Percentiles rank a stretch among this genome's conserved stretches.
These are phyloP conservation scores for Melozone crissalis DNA, from an alignment of 2,113 vertebrate genomes.

Conservation along the genomic window DNA sequence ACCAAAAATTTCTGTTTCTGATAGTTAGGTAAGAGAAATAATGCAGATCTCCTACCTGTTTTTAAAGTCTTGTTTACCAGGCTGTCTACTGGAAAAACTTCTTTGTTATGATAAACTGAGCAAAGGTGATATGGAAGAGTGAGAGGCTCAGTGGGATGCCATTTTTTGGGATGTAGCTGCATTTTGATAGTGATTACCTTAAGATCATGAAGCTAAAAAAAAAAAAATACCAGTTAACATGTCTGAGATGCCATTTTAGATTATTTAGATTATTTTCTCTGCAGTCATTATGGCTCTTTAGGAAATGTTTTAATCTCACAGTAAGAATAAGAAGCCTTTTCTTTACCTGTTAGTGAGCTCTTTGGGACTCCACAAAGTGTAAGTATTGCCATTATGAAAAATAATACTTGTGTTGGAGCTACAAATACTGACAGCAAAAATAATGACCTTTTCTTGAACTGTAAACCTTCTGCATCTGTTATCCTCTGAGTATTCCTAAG, in stretches of 20 bases:
- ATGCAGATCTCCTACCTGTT: background rate
- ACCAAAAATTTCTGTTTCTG: background rate
- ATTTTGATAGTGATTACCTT: background rate
- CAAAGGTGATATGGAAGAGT: background rate
- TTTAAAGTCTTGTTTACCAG: background rate
- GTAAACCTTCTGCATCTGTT: background rate
- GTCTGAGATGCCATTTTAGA: background rate
- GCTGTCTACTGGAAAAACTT: background rate
- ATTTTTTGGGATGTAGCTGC: background rate
- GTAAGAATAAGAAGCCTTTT: background rate
- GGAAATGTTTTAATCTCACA: background rate
- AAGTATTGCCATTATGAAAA: background rate
- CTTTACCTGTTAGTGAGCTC: background rate
- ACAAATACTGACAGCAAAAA: background rate
- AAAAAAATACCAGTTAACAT: background rate
- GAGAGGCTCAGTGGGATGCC: background rate
- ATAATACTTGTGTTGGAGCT: background rate
- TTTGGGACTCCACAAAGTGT: background rate
- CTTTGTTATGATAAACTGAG: background rate
- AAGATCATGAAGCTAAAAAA: background rate
- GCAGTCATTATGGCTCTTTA: background rate
- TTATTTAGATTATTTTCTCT: background rate
- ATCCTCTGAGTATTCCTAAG: background rate
- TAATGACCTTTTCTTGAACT: background rate
- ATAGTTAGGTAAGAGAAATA: background rate